phyloP scores from a whole-genome alignment of 2,888 invertebrate species.

The Theretra japonica region DNA sequence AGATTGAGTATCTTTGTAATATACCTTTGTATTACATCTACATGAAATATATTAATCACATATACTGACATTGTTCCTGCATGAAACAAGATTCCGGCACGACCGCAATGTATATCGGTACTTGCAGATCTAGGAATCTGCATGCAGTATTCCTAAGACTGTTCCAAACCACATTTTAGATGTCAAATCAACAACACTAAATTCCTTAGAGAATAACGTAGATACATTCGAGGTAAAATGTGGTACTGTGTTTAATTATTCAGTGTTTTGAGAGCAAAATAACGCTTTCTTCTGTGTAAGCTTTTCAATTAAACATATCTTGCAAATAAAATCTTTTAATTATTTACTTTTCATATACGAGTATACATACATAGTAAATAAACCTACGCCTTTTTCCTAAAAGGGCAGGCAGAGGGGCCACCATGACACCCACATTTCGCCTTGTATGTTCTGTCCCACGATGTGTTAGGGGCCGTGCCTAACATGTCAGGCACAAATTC shows the following conservation, averaged over 20 bases:
- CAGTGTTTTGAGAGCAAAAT: background rate
- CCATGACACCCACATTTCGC: no score
- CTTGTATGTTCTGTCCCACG: no score
- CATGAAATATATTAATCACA: constrained; percentile 4
- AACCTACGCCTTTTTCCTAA: no score
- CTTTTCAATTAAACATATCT: no score
- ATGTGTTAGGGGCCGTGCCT: no score
- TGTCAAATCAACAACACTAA: constrained; percentile 14
- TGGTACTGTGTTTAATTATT: background rate
- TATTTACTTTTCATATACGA: no score
- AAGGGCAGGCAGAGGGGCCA: no score
- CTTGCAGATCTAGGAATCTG: constrained; percentile 21
- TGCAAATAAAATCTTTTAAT: no score
- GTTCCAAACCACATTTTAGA: constrained; percentile 19
- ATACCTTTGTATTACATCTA: background rate
- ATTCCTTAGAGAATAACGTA: background rate
- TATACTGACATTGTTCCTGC: constrained; percentile 1
- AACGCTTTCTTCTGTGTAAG: no score
- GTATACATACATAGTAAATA: no score
- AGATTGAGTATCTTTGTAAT: background rate
- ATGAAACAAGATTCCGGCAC: constrained; percentile 11
- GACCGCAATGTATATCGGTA: constrained; percentile 19
- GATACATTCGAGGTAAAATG: background rate
- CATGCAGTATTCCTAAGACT: constrained; percentile 14
- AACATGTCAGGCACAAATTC: no score